Evolutionary conservation across 2,113 vertebrate species (phyloP), one percentile per base, ranked within the genome.

Genomic region (Onychorhynchus coronatus): DNA sequence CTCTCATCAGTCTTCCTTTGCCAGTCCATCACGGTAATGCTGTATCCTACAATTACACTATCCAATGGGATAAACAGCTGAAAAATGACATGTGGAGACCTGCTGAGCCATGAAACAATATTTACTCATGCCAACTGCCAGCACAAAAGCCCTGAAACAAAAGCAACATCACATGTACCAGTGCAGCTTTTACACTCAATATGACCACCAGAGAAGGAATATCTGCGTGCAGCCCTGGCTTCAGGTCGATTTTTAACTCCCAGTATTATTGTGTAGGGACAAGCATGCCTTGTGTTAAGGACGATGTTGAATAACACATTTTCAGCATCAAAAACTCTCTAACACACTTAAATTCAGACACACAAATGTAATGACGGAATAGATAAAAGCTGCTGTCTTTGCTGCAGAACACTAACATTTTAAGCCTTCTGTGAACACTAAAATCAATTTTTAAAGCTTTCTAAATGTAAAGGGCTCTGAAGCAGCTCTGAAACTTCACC

Each of bases 91-190:
- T 58, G 53, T 83, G 88, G 90, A 75, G 66, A 94, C 68, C 68
- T 84, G 68, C 88, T 94, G 85, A 96, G 52, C 79, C 88, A 65
- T 77, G 73, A 88, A 92, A 95, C 19, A 47, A 18, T 67, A 74
- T 75, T 65, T 74, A 72, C 44, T 66, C 0, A 0, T 90, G 95
- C 88, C 82, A 93, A 14, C 58, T 35, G 44, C 25, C 62, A 88
- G 77, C 73, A 93, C 44, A 89, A 84, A 87, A 91, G 53, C 56
- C 25, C 82, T 75, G 56, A 82, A 75, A 96, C 50, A 91, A 88
- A 95, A 95, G 68, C 68, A 89, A 33, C 52, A 72, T 44, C 71
- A 44, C 52, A 33, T 27, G 42, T n/a, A 81, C 42, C 42, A 67
- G 33, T 46, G 27, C 13, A 86, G 72, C 67, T 88, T 93, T 73